Evolutionary conservation across 2,888 invertebrate species (phyloP), one percentile per base, ranked within the genome.

Genomic region (Rhaphigaster nebulosa): DNA sequence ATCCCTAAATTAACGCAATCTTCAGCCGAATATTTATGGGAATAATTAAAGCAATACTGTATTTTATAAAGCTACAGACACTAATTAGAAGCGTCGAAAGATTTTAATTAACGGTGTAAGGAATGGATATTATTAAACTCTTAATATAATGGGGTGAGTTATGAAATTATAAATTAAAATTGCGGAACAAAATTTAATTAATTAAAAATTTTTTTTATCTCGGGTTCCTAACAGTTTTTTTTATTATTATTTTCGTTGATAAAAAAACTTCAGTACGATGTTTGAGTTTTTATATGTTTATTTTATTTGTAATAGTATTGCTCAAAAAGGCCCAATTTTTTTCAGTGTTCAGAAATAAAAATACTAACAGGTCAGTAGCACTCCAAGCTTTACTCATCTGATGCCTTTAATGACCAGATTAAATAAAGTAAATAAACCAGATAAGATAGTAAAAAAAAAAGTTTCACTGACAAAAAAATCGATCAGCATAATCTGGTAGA

Each of bases 361-460:
- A 18, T 34, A 18, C 65, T 65, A 34, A 65, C 29, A 34, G 65
- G 29, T 65, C 29, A 18, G 65, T 65, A 65, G 65, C 65, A 65
- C 29, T 65, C 4, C 0, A 18, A 29, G 65, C 70, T 76, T 76
- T 76, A 38, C 29, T 38, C 20, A 15, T 38, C 20, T 38, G 18
- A 65, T 23, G 20, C 20, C 70, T 38, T 76, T 23, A 34, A 76
- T 76, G 38, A 38, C 4, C 70, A 76, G 70, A 34, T 38, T 76
- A 76, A 76, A 76, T n/a, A 76, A 38, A 20, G 8, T 38, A 34
- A 76, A 76, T 38, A 76, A 20, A 76, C 20, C 6, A 38, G 70
- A 76, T 76, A 76, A 76, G 70, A 76, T 76, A n/a, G n/a, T n/a
- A 76, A 20, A n/a, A 76, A 76, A 38, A 34, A 76, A 65, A 65